Evolutionary conservation across 2,888 invertebrate genomes (phyloP), one percentile per base, ranked within the genome.

Genomic region (Aplocera efformata): DNA sequence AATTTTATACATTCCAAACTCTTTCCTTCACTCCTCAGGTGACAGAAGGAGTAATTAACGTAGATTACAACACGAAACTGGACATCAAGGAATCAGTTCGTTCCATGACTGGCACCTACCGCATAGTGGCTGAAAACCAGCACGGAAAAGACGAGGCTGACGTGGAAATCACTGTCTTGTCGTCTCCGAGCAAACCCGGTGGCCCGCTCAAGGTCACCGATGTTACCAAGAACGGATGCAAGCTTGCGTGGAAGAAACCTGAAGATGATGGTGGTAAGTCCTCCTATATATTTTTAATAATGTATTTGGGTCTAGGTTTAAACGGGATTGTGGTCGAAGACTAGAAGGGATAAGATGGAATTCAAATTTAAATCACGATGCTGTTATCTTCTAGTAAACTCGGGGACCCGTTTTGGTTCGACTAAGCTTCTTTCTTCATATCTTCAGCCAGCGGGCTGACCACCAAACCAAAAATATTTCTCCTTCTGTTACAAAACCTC

Each of bases 131-230:
- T 1, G 94, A 94, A 32, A 98, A 98, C 83, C 92, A 96, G 49
- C 96, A 96, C 65, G 98, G 98, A 22, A 91, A 92, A 45, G 98
- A 98, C 72, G 95, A 96, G 60, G 98, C 97, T 0, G 96, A 97
- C 17, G 96, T 98, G 6, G 98, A 98, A 82, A 92, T 98, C 36
- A 96, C 97, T 0, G 94, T 98, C n/a, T 69, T 91, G 25, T 89
- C 94, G 26, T 92, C 95, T 5, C 98, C 98, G 3, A 90, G 93
- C 47, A 95, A 93, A 65, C 98, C 98, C 1, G 94, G 93, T 51
- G 98, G 98, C 6, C 98, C 98, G 1, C 89, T 98, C 5, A 94
- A 96, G 79, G 96, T 96, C 7, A 85, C 92, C 0, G 96, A 98
- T 63, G 94, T 98, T 11, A 96, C 96, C 23, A 97, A 97, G 77